phyloP scores from a whole-genome alignment of 2,797 vertebrate species.

The Halcyon chelicuti region DNA sequence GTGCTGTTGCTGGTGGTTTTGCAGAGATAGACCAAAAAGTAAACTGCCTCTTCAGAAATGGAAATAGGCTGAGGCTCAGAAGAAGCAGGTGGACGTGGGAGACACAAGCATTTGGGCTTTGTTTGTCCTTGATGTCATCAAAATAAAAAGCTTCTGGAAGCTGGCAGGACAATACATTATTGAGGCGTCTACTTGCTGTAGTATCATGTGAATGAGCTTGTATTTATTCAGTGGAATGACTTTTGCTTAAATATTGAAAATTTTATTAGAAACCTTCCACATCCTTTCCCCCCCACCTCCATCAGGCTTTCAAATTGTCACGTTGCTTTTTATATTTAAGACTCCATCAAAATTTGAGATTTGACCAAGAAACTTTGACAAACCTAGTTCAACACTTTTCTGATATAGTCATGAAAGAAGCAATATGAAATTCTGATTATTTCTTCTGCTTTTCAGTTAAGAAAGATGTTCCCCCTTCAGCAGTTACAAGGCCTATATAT shows the following conservation, averaged over 20 bases:
- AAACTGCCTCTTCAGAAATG: not conserved
- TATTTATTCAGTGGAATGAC: not conserved
- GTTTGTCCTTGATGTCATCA: not conserved
- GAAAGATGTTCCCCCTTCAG: slow-evolving; percentile 91
- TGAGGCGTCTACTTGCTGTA: not conserved
- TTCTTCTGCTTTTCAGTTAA: slow-evolving; percentile 81
- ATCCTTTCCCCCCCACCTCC: not conserved
- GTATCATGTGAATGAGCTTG: not conserved
- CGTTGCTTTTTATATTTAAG: not conserved
- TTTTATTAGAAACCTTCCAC: not conserved
- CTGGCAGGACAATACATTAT: not conserved
- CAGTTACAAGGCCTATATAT: slow-evolving; percentile 89
- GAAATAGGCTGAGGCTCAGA: not conserved
- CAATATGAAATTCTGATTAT: not conserved
- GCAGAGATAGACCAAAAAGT: not conserved
- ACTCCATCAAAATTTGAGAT: not conserved
- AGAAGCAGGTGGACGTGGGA: not conserved
- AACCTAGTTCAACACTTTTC: not conserved
- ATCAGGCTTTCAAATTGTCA: not conserved
- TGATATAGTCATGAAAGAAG: not conserved
- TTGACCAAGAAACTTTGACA: not conserved
- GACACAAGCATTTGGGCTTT: not conserved
- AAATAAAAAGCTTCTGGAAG: not conserved
- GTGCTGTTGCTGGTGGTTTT: not conserved
- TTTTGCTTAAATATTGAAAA: not conserved